Evolutionary conservation across 2,888 invertebrate species (phyloP), one percentile per base, ranked within the genome.

Genomic region (Sipunculus nudus): DNA sequence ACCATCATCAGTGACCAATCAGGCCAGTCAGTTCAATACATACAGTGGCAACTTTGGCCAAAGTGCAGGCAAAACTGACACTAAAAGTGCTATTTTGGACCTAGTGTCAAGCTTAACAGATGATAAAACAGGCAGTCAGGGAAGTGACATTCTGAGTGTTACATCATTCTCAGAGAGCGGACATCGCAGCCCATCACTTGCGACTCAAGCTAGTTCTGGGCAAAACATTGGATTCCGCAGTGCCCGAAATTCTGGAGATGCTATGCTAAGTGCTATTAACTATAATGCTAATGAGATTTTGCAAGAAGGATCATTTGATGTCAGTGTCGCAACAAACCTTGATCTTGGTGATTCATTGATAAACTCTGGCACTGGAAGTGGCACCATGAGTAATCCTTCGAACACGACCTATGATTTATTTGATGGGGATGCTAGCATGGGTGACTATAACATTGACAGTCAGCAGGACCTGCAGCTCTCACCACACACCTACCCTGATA

Each of bases 201-300:
- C 76, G 8, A 67, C 70, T 10, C 61, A 71, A 35, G 49, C 68
- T 71, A 13, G 52, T 8, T 40, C 48, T 5, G 67, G 75, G 0
- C 78, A 76, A 48, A 71, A 71, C 45, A 61, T 79, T 48, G 74
- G 76, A 31, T 80, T 72, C 50, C 76, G 76, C 46, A 66, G 77
- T 13, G 65, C 76, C 39, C 77, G 74, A 2, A 73, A 68, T 26
- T 71, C 76, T 16, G 77, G 80, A 13, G 83, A 84, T 64, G 78
- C 82, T 23, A 83, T 83, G 81, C 74, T 84, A 35, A 83, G 81
- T 78, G 82, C 81, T 53, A 77, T 82, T 38, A 81, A 77, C 69
- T 82, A 81, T 59, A 77, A 73, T 62, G 83, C 82, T 49, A 75
- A 74, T 57, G 82, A 82, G 43, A 78, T 81, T 59, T 70, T 82